Evolutionary conservation across 2,113 vertebrate species (phyloP).

Genomic region (Megaceryle maxima): DNA sequence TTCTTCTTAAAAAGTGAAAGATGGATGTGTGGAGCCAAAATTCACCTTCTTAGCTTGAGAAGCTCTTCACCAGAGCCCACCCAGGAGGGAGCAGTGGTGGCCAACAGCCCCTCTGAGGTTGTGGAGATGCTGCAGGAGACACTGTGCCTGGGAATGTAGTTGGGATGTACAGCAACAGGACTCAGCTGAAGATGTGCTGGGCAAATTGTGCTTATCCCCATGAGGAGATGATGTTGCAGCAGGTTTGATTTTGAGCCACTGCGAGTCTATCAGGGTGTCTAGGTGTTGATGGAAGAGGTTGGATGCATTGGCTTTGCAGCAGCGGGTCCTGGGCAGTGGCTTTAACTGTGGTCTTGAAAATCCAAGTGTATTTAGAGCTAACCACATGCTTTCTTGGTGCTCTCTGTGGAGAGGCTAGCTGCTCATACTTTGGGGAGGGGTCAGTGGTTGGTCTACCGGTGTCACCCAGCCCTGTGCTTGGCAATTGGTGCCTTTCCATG

Average conservation of each 20-base stretch:
- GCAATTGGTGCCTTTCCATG: background rate
- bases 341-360: background rate
- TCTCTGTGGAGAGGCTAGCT: too few species aligned
- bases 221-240: background rate
- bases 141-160: rapidly evolving
- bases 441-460: background rate
- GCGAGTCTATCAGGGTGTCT: rapidly evolving
- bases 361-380: background rate
- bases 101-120: rapidly evolving
- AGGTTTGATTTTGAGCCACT: rapidly evolving
- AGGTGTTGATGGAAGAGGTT: rapidly evolving
- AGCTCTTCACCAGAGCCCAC: too few species aligned
- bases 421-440: background rate
- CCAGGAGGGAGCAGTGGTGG: background rate
- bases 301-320: background rate
- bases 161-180: rapidly evolving
- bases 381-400: background rate
- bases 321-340: rapidly evolving
- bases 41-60: background rate
- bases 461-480: background rate
- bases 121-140: background rate
- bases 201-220: background rate
- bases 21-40: background rate
- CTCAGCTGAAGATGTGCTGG: background rate
- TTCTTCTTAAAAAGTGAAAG: background rate